A percentile compares a stretch with the other conserved stretches of the same genome.
These are phyloP conservation scores for Natrix natrix DNA, from an alignment of 2,797 vertebrate genomes.

Conservation along the genomic window DNA sequence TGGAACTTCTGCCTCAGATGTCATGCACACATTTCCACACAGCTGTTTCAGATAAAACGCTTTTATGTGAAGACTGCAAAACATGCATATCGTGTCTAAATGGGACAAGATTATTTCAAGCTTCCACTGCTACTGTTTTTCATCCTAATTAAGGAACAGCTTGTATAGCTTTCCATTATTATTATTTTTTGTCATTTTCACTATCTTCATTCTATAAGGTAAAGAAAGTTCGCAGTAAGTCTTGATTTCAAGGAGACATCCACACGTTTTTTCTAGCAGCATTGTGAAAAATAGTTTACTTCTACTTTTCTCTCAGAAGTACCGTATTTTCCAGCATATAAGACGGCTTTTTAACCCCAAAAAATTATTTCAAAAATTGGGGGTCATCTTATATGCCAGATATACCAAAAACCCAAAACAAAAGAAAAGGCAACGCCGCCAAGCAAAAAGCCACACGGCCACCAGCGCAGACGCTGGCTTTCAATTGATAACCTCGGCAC, in stretches of 20 bases:
- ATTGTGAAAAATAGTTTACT: background rate
- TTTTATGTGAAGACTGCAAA: background rate
- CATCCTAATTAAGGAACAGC: background rate
- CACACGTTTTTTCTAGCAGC: background rate
- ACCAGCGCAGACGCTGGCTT: no score
- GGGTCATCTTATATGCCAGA: no score
- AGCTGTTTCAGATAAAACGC: background rate
- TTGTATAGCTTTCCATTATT: background rate
- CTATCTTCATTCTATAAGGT: background rate
- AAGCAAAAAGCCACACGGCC: no score
- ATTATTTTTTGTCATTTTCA: background rate
- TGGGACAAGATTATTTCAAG: background rate
- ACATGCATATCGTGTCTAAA: background rate
- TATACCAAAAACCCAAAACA: no score
- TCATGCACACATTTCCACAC: background rate
- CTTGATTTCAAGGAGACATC: background rate
- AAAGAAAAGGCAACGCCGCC: no score
- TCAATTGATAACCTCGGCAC: no score
- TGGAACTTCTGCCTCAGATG: background rate
- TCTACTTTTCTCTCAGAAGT: background rate
- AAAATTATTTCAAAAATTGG: no score
- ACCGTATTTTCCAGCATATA: no score
- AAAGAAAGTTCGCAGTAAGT: background rate
- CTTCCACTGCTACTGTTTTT: background rate
- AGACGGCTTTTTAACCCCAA: no score